Conservation (phyloP, 2,113 vertebrate genomes). For the Casuarius casuarius region DNA sequence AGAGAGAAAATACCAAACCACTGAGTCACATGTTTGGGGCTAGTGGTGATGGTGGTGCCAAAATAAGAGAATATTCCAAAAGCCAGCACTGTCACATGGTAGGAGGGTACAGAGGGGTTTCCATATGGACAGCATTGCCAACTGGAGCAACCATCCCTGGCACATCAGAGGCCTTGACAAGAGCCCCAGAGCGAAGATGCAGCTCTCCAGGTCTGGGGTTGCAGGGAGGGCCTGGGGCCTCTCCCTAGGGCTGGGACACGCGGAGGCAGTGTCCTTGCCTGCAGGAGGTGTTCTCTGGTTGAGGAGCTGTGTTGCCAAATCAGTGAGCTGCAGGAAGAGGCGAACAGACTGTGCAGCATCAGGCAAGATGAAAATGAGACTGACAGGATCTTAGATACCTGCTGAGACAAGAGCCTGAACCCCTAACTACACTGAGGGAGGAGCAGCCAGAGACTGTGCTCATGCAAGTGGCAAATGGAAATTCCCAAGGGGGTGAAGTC, state of each 20-base stretch:
- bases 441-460: neutral
- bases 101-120: neutral
- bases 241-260: neutral
- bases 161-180: neutral
- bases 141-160: neutral
- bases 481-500: neutral
- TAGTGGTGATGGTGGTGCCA: accelerated
- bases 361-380: neutral
- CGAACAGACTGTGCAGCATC: neutral
- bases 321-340: neutral
- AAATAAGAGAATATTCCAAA: neutral
- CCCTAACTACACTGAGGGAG: neutral
- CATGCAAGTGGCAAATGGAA: neutral
- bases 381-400: neutral
- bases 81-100: neutral
- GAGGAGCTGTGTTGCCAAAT: neutral
- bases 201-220: neutral
- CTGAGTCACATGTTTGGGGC: neutral
- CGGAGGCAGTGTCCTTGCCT: neutral
- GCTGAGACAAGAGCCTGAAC: neutral
- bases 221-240: neutral
- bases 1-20: neutral
- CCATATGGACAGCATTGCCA: neutral
- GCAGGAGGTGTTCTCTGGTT: neutral
- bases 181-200: neutral